These are phyloP conservation scores for Dallia pectoralis DNA, from an alignment of 2,797 vertebrate genomes.

Conservation along the genomic window DNA sequence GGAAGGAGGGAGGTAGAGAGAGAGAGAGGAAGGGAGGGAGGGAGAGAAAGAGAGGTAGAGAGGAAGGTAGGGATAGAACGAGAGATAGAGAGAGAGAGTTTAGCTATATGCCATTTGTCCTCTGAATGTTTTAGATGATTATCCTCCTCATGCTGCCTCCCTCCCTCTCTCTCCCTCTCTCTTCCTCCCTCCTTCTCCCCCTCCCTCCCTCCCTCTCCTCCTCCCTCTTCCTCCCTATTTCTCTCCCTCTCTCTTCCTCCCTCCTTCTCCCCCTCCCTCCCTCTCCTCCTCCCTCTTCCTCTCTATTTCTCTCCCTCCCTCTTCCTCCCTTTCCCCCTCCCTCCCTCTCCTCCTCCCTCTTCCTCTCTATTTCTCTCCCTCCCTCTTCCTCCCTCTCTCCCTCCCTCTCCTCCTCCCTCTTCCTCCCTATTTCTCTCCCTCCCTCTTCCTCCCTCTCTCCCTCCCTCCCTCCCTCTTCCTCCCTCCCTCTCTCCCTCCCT, in stretches of 20 bases:
- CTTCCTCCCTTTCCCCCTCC: background rate
- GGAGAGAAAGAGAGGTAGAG: background rate
- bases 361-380: background rate
- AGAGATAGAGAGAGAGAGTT: background rate
- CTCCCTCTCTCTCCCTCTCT: background rate
- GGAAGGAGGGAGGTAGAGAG: background rate
- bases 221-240: too few species aligned
- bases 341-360: slow-evolving; percentile 21
- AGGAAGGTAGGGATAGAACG: background rate
- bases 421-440: background rate
- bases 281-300: too few species aligned
- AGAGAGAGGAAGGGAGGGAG: background rate
- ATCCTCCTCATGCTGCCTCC: slow-evolving; percentile 8
- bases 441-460: background rate
- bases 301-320: too few species aligned
- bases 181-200: background rate
- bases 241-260: too few species aligned
- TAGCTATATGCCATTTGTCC: background rate
- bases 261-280: background rate
- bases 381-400: slow-evolving; percentile 8
- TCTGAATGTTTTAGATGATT: slow-evolving; percentile 9
- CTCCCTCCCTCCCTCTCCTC: too few species aligned
- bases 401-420: background rate
- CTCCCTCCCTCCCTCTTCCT: background rate
- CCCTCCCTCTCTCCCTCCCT: background rate